Evolutionary conservation across 1,140 invertebrate genomes (phyloP).

Genomic region (Acromyrmex heyeri): DNA sequence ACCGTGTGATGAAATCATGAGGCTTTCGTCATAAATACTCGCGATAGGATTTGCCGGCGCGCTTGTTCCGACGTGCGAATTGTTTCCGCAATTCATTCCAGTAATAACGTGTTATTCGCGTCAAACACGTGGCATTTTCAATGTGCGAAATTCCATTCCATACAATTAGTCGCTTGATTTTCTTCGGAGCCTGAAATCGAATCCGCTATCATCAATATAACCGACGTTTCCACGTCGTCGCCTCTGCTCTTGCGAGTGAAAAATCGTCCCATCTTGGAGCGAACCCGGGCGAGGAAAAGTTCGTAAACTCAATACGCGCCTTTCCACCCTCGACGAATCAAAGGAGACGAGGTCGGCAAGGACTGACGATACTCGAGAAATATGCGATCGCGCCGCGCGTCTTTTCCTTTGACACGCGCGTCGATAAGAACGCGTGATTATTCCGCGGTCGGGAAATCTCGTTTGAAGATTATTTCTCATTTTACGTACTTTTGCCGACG

Average conservation of each 20-base stretch:
- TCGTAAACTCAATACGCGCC: conserved; percentile 49
- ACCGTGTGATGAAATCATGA: conserved; percentile 57
- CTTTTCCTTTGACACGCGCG: conserved; percentile 56
- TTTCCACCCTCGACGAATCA: conserved; percentile 3
- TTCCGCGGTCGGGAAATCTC: conserved; percentile 46
- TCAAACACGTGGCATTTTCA: conserved; percentile 7
- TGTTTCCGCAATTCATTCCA: conserved; percentile 34
- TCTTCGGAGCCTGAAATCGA: conserved; percentile 38
- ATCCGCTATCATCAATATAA: not conserved
- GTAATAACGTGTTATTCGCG: conserved; percentile 41
- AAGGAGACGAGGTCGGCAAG: not conserved
- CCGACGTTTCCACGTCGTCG: conserved; percentile 26
- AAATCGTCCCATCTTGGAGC: conserved; percentile 38
- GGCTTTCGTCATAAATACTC: conserved; percentile 52
- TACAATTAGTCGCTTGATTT: conserved; percentile 29
- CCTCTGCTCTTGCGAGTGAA: conserved; percentile 32
- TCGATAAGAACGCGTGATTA: conserved; percentile 60
- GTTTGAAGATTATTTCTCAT: conserved; percentile 43
- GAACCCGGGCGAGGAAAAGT: conserved; percentile 1
- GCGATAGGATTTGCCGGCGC: conserved; percentile 32
- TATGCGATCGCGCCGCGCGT: not conserved
- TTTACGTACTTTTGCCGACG: conserved; percentile 19
- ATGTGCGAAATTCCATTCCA: conserved; percentile 10
- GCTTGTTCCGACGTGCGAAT: not conserved
- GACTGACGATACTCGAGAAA: conserved; percentile 47